phyloP scores from a whole-genome alignment of 1,140 invertebrate species.

The Mizuhopecten yessoensis region DNA sequence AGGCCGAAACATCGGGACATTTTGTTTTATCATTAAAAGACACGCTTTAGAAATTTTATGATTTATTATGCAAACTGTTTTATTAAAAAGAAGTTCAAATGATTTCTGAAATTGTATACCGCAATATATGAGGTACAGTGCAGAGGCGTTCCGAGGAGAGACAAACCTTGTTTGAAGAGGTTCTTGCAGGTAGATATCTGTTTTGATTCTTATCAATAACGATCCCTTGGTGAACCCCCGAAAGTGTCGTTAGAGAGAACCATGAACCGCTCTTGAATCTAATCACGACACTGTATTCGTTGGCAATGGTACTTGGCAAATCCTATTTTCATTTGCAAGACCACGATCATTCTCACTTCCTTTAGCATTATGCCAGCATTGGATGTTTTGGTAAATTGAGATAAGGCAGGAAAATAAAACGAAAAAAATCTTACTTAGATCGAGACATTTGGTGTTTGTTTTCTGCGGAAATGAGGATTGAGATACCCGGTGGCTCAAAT shows the following conservation, averaged over 20 bases:
- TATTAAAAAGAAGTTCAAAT: no score
- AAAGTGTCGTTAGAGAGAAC: neutral
- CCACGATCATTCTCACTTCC: neutral
- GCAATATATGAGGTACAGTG: no score
- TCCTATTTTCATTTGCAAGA: neutral
- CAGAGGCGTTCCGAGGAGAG: no score
- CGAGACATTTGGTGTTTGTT: neutral
- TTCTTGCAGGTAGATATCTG: no score
- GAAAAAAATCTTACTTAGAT: neutral
- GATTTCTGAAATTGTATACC: no score
- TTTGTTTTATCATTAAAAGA: no score
- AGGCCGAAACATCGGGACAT: no score
- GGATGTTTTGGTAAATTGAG: neutral
- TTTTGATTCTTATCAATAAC: no score
- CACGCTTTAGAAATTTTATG: no score
- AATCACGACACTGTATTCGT: neutral
- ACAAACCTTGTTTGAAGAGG: no score
- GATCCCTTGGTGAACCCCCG: neutral
- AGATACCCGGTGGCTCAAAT: neutral
- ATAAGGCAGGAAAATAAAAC: neutral
- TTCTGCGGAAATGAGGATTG: neutral
- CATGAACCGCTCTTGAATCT: neutral
- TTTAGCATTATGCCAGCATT: neutral
- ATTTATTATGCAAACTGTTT: no score
- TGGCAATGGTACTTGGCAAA: neutral